phyloP scores from a whole-genome alignment of 35 echinoderm and acorn worm species.

The Eucidaris tribuloides region DNA sequence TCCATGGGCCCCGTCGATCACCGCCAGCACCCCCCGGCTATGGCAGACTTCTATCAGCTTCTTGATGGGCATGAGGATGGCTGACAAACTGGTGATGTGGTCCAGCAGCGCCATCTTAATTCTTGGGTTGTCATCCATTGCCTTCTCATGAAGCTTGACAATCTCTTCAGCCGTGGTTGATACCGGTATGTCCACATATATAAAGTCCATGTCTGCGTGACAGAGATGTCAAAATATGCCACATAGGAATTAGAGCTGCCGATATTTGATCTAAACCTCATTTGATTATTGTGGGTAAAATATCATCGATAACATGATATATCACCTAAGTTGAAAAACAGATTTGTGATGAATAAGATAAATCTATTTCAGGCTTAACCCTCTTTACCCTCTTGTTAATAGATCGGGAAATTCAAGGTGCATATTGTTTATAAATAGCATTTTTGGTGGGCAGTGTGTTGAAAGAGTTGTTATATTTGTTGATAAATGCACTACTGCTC shows the following conservation, averaged over 20 bases:
- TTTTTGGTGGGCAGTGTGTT: too few species aligned
- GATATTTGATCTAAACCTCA: not conserved
- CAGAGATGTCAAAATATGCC: not conserved
- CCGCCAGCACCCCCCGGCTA: constrained; percentile 35
- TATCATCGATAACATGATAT: too few species aligned
- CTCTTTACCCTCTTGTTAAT: not conserved
- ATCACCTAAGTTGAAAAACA: too few species aligned
- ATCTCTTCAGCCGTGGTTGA: constrained; percentile 58
- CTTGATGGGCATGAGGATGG: constrained; percentile 69
- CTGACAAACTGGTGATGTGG: constrained; percentile 69
- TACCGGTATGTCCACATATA: constrained; percentile 55
- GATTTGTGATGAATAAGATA: too few species aligned
- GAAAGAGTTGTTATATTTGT: too few species aligned
- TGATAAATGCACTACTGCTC: too few species aligned
- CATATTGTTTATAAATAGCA: too few species aligned
- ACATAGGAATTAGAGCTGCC: not conserved
- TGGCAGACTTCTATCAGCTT: constrained; percentile 67
- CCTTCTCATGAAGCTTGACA: constrained; percentile 32
- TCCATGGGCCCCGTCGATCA: constrained; percentile 86
- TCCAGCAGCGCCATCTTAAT: constrained; percentile 70
- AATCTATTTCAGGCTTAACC: too few species aligned
- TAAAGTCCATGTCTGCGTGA: constrained; percentile 43
- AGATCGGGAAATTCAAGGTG: not conserved
- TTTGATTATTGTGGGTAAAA: too few species aligned
- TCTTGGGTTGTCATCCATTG: constrained; percentile 19